A percentile compares a stretch with the other conserved stretches of the same genome.
phyloP scores from a whole-genome alignment of 2,797 vertebrate genomes.

The Spea hammondii region DNA sequence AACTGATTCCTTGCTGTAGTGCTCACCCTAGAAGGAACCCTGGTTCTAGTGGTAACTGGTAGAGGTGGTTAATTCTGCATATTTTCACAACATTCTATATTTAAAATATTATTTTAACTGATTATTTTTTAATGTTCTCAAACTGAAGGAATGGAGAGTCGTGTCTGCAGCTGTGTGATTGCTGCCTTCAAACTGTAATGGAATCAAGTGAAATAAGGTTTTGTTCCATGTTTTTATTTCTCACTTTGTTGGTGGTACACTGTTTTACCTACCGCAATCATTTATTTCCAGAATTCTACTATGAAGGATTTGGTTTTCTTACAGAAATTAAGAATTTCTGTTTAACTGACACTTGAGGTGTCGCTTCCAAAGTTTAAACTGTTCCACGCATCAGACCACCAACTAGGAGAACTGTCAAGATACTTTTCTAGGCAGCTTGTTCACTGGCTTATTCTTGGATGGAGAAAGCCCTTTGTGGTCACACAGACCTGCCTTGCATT shows the following conservation, averaged over 20 bases:
- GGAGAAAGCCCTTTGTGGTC: slow-evolving; percentile 35
- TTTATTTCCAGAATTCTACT: slow-evolving; percentile 56
- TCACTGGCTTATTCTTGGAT: slow-evolving; percentile 39
- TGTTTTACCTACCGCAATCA: slow-evolving; percentile 54
- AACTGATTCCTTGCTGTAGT: no score
- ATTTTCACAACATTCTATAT: neutral
- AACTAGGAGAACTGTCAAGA: slow-evolving; percentile 54
- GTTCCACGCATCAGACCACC: slow-evolving; percentile 61
- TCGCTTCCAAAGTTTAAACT: slow-evolving; percentile 63
- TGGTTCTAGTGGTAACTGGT: neutral
- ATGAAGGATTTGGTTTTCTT: slow-evolving; percentile 59
- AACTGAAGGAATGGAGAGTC: slow-evolving; percentile 27
- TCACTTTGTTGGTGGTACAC: slow-evolving; percentile 54
- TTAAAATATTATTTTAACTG: neutral
- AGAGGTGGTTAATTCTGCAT: neutral
- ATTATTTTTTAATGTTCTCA: slow-evolving; percentile 21
- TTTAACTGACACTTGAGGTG: slow-evolving; percentile 60
- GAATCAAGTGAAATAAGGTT: slow-evolving; percentile 33
- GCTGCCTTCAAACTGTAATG: slow-evolving; percentile 38
- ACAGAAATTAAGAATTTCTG: slow-evolving; percentile 59
- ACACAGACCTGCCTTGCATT: slow-evolving; percentile 4
- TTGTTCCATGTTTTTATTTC: slow-evolving; percentile 50
- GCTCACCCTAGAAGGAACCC: no score
- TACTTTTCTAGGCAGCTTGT: slow-evolving; percentile 48
- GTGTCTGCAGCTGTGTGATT: slow-evolving; percentile 38